Evolutionary conservation across 2,888 invertebrate genomes (phyloP), one percentile per base, ranked within the genome.

Genomic region (Petrolisthes manimaculis): DNA sequence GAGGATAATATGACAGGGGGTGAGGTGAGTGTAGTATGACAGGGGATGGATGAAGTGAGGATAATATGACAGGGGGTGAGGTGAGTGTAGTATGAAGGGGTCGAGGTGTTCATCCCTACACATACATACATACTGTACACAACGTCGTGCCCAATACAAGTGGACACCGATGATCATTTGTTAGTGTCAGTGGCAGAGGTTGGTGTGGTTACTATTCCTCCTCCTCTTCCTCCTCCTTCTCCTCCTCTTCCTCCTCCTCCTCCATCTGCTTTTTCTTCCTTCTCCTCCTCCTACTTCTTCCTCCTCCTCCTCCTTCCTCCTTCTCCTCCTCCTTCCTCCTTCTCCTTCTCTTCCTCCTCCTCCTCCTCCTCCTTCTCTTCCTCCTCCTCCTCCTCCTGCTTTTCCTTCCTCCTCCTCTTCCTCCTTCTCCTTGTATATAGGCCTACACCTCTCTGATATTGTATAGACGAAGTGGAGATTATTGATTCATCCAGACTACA

Each of bases 301-400:
- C 24, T 37, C 78, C 78, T 14, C n/a, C 78, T n/a, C 78, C 14
- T 53, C 78, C 78, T n/a, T 78, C 78, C 51, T 37, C 78, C 54
- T 5, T 78, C 54, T 21, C 71, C 12, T 71, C 12, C 6, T 71
- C 6, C 71, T 71, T 71, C n/a, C 1, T n/a, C 6, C 21, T 37
- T 4, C 8, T 14, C 21, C 24, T 78, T 78, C 78, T n/a, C 14
- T 53, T 37, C 14, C 6, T 12, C 37, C 37, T 5, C 14, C 54
- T 14, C 37, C 78, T 37, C 54, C 37, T 78, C 8, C 54, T 53
- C 51, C 71, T 14, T n/a, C 71, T 71, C 8, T n/a, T 71, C 71
- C 71, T 37, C 71, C 71, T 71, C 9, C 61, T 61, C 61, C 61
- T 37, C 61, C 61, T 61, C 61, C 3, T 18, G 1, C 9, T 61